Conservation (phyloP, 2,113 vertebrate species). For the Rynchops niger region DNA sequence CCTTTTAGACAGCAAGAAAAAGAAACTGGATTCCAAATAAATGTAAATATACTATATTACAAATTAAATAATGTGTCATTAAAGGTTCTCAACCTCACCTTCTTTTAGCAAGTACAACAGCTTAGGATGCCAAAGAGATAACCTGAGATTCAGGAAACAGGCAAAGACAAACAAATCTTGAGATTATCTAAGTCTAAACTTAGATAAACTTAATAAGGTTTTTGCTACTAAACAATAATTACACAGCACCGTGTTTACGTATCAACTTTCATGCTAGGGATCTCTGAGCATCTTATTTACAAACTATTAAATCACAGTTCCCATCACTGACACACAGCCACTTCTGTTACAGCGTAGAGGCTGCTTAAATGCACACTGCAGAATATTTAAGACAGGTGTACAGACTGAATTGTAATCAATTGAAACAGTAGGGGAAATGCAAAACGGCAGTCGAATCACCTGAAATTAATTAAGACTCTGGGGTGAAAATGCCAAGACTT, state of each 20-base stretch:
- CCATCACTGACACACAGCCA: background rate
- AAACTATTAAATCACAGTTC: background rate
- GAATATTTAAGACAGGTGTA: background rate
- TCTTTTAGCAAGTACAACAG: background rate
- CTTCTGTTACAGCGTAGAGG: background rate
- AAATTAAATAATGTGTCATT: background rate
- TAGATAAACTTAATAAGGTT: background rate
- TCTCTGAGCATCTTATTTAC: background rate
- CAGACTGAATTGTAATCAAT: background rate
- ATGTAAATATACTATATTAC: background rate
- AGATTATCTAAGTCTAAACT: background rate
- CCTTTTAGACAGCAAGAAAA: background rate
- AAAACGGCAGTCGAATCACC: background rate
- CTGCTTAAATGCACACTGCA: background rate
- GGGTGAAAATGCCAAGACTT: background rate
- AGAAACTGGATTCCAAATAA: background rate
- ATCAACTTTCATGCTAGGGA: background rate
- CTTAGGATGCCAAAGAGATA: background rate
- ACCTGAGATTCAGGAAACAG: background rate
- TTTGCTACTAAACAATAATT: constrained; percentile 17
- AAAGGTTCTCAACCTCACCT: background rate
- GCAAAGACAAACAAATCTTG: background rate
- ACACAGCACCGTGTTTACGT: background rate
- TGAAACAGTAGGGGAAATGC: background rate
- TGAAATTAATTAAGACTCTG: background rate